Evolutionary conservation across 2,888 invertebrate species (phyloP).

Genomic region (Pycnomerus fuliginosus): DNA sequence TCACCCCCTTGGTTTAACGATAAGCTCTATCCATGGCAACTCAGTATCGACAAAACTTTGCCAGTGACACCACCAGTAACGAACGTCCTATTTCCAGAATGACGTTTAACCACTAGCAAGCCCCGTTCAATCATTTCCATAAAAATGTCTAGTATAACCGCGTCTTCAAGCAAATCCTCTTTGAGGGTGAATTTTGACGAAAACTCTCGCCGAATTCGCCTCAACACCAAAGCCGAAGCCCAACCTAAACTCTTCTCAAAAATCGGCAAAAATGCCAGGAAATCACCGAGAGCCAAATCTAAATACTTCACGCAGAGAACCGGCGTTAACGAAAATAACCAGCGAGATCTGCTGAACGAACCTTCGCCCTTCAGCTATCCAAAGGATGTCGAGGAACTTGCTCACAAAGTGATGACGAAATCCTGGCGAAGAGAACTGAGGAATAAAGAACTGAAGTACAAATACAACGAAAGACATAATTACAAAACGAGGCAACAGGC

Average conservation of each 20-base stretch:
- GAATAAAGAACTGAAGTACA: conserved; percentile 41
- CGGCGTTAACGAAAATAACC: conserved; percentile 35
- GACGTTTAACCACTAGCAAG: no score
- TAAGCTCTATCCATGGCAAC: no score
- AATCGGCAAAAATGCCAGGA: neutral
- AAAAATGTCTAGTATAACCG: no score
- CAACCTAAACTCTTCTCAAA: neutral
- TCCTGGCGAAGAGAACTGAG: conserved; percentile 44
- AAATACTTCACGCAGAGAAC: conserved; percentile 42
- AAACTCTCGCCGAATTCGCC: conserved; percentile 4
- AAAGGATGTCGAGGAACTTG: conserved; percentile 50
- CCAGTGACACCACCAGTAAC: no score
- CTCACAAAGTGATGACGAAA: conserved; percentile 51
- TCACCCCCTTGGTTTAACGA: no score
- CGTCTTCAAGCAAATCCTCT: conserved; percentile 4
- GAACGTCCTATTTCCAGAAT: no score
- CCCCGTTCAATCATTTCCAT: no score
- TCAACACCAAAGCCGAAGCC: conserved; percentile 1
- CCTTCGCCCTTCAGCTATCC: conserved; percentile 53
- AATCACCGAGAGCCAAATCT: conserved; percentile 17
- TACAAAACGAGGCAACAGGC: conserved; percentile 45
- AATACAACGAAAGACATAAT: conserved; percentile 45
- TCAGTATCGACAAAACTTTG: no score
- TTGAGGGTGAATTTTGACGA: conserved; percentile 12
- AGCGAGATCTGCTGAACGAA: conserved; percentile 46